Evolutionary conservation across 2,888 invertebrate genomes (phyloP).

Genomic region (Gastracanthus pulcherrimus): DNA sequence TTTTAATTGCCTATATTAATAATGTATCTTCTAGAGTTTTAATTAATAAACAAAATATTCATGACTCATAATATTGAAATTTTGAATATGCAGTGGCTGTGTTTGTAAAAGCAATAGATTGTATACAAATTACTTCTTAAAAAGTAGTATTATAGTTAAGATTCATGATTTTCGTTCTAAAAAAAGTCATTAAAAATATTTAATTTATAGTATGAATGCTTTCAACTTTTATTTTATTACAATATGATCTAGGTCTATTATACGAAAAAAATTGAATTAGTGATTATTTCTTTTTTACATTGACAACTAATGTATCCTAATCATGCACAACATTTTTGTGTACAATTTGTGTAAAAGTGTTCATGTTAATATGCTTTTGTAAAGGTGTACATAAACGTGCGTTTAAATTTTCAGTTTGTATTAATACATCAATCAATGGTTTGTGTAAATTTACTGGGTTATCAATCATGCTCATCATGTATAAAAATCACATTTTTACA

Average conservation of each 20-base stretch:
- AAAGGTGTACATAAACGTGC: constrained; percentile 18
- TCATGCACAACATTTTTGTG: constrained; percentile 53
- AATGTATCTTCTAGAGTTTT: too few species aligned
- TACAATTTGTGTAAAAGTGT: constrained; percentile 55
- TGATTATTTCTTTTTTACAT: not conserved
- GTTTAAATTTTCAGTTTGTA: constrained; percentile 44
- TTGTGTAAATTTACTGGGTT: not conserved
- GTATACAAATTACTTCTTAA: not conserved
- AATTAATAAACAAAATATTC: too few species aligned
- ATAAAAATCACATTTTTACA: constrained; percentile 20
- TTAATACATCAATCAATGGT: not conserved
- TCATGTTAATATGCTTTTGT: constrained; percentile 38
- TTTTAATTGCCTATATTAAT: too few species aligned
- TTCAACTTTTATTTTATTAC: too few species aligned
- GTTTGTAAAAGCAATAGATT: not conserved
- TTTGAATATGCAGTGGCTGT: not conserved
- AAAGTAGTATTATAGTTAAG: too few species aligned
- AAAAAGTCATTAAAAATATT: too few species aligned
- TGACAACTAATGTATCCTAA: constrained; percentile 11
- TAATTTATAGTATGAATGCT: too few species aligned
- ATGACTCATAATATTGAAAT: not conserved
- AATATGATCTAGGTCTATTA: too few species aligned
- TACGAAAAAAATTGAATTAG: not conserved
- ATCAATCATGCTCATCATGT: not conserved
- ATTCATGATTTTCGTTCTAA: too few species aligned